Evolutionary conservation across 2,113 vertebrate species (phyloP), one percentile per base, ranked within the genome.

Genomic region (Lampris incognitus): DNA sequence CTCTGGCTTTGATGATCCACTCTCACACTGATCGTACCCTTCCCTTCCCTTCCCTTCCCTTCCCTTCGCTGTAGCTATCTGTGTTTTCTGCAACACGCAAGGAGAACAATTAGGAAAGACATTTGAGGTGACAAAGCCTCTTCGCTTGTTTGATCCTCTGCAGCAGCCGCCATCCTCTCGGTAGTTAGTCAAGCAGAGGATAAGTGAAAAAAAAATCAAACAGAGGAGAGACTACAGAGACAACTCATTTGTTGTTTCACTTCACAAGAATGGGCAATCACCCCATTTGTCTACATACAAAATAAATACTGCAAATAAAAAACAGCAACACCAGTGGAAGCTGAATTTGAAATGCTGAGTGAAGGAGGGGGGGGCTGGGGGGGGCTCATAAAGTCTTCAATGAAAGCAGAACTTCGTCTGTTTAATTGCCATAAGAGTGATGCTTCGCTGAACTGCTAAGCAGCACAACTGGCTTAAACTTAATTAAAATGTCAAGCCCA

Each of bases 1-100:
- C 41, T 24, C 9, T 42, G 57, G 41, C 58, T 86, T 63, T 86
- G 69, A 83, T 74, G 13, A 70, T 63, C 3, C 3, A n/a, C 69
- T 81, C 79, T 73, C 51, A 76, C 52, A 50, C 68, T 41, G 11
- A 66, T 73, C 79, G 24, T 24, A 24, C 24, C 24, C 24, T 24
- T 81, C 10, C 52, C 37, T 38, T 38, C 9, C 24, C 24, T 59
- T 54, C n/a, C 13, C 49, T 72, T 81, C 10, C 52, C 37, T 38
- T 38, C 9, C 24, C 24, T 59, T 54, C 24, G 36, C 49, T 72
- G 54, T 6, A 52, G 69, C 68, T 56, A 71, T 36, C 40, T 69
- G 50, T 11, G 48, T 56, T 72, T 75, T 72, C 42, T 13, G 3
- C 9, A 11, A 6, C 5, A 69, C 5, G 7, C 44, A 4, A 42